A percentile compares a stretch with the other conserved stretches of the same genome.
Conservation (phyloP, 1,140 invertebrate species). For the Eciton burchellii region DNA sequence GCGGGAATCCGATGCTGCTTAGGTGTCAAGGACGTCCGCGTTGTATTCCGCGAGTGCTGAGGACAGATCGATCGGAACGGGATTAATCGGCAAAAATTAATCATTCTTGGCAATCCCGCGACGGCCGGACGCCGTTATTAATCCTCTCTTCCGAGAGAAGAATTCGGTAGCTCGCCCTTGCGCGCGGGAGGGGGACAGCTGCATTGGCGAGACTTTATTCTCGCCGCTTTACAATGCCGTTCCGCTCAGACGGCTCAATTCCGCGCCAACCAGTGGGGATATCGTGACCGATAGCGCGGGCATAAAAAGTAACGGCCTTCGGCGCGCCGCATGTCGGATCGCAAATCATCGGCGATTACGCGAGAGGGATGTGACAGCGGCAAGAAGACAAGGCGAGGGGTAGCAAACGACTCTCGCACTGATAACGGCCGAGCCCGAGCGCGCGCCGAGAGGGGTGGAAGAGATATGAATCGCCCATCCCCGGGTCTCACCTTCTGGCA, state of each 20-base stretch:
- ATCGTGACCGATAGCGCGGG: not conserved
- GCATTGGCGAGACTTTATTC: not conserved
- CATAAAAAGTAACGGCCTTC: constrained; percentile 31
- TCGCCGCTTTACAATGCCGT: not conserved
- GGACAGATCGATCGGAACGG: not conserved
- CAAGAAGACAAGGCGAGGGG: not conserved
- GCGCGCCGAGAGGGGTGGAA: not conserved
- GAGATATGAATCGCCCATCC: constrained; percentile 12
- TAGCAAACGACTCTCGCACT: constrained; percentile 22
- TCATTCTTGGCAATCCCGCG: not conserved
- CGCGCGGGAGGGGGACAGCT: not conserved
- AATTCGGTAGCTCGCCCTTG: not conserved
- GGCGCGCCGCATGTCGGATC: not conserved
- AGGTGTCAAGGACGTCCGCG: constrained; percentile 7
- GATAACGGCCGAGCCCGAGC: constrained; percentile 51
- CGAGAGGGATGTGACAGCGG: constrained; percentile 26
- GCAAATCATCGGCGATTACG: constrained; percentile 55
- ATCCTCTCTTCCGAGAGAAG: not conserved
- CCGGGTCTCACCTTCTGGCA: constrained; percentile 48
- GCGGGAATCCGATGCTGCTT: constrained; percentile 20
- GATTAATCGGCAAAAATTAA: not conserved
- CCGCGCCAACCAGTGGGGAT: not conserved
- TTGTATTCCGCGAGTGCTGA: not conserved
- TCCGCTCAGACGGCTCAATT: constrained; percentile 1
- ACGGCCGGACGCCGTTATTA: not conserved